phyloP scores from a whole-genome alignment of 2,797 vertebrate species.

The Diplodus sargus region DNA sequence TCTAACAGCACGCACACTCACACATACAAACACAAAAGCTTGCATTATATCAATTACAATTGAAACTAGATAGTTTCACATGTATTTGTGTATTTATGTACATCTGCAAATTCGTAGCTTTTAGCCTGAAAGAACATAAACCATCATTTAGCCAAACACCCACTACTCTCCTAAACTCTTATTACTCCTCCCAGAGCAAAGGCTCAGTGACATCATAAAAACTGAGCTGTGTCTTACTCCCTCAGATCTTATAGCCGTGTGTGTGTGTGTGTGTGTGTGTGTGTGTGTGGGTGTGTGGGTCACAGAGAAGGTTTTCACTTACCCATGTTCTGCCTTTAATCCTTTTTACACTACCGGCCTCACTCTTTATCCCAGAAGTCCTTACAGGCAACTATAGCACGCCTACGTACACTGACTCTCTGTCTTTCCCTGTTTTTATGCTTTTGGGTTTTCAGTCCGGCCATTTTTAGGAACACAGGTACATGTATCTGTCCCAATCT shows the following conservation, averaged over 20 bases:
- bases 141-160: background rate
- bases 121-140: conserved; percentile 6
- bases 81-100: background rate
- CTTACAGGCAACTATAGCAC: conserved; percentile 37
- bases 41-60: background rate
- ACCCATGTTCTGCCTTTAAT: conserved; percentile 60
- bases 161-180: background rate
- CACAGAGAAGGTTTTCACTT: conserved; percentile 64
- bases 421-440: background rate
- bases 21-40: background rate
- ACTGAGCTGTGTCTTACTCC: conserved; percentile 33
- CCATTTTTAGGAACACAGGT: too few relatives aligned
- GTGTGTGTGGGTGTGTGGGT: conserved; percentile 24
- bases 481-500: too few relatives aligned
- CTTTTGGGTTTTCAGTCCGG: too few relatives aligned
- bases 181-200: conserved; percentile 14
- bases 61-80: background rate
- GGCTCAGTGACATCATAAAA: conserved; percentile 50
- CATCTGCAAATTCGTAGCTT: conserved; percentile 11
- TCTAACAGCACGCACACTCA: background rate
- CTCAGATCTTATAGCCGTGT: conserved; percentile 34
- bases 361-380: conserved; percentile 48
- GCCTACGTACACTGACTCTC: background rate
- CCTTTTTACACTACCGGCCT: conserved; percentile 37
- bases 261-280: background rate